A percentile compares a stretch with the other conserved stretches of the same genome.
Conservation (phyloP, 2,113 vertebrate genomes). For the Apodemus speciosus region DNA sequence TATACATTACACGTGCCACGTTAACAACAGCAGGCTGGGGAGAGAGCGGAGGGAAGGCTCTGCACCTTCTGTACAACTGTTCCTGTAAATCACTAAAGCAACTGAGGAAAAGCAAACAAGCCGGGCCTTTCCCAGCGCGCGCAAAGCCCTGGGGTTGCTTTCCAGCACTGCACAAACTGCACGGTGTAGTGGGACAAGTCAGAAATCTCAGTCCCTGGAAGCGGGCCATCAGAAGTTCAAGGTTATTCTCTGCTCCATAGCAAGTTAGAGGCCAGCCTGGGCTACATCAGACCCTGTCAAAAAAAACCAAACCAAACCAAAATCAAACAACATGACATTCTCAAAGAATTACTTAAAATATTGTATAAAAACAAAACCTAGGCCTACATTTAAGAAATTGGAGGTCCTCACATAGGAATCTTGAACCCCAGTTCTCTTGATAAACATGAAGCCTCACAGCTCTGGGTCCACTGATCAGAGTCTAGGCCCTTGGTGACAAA, state of each 20-base stretch:
- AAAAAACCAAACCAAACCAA: background rate
- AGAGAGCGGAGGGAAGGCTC: background rate
- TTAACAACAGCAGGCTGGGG: background rate
- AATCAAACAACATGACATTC: background rate
- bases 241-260: background rate
- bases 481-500: background rate
- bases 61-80: background rate
- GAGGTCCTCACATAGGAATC: background rate
- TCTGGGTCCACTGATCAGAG: background rate
- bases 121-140: background rate
- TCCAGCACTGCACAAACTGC: background rate
- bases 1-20: background rate
- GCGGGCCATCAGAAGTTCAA: background rate
- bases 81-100: background rate
- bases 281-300: background rate
- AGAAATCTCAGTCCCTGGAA: background rate
- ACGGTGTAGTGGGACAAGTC: background rate
- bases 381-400: background rate
- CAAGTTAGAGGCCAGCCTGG: background rate
- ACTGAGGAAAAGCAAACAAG: background rate
- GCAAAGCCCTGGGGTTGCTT: background rate
- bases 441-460: background rate
- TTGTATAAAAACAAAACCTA: background rate
- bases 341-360: background rate
- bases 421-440: background rate